Percentiles rank a stretch among this genome's conserved stretches.
Evolutionary conservation across 1,140 invertebrate species (phyloP).

Genomic region (Drosophila parabipectinata): DNA sequence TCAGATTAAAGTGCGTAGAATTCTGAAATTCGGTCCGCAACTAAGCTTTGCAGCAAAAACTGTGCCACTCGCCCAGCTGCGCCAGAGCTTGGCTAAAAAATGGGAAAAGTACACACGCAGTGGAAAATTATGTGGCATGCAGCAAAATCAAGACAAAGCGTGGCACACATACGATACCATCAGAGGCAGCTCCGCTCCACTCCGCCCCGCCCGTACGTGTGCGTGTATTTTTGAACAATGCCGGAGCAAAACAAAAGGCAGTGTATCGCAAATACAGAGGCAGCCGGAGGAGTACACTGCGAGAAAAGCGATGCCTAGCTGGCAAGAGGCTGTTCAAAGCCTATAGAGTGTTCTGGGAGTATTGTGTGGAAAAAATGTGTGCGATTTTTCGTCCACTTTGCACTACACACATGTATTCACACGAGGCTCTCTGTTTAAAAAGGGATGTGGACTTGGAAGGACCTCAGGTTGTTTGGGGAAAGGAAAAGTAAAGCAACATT

Average conservation of each 20-base stretch:
- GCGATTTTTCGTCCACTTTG: background rate
- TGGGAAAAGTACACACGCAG: background rate
- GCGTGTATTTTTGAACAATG: conserved; percentile 62
- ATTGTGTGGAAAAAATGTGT: background rate
- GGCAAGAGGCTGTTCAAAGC: background rate
- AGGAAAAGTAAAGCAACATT: background rate
- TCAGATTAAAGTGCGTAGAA: conserved; percentile 34
- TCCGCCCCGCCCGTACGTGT: background rate
- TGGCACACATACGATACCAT: conserved; percentile 57
- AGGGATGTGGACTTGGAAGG: conserved; percentile 3
- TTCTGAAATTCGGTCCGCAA: conserved; percentile 13
- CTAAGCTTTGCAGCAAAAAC: conserved; percentile 14
- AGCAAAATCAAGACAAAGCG: conserved; percentile 67
- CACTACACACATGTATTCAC: conserved; percentile 25
- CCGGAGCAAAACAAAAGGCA: conserved; percentile 69
- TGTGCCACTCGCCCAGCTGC: conserved; percentile 26
- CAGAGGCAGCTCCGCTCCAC: background rate
- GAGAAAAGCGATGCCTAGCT: background rate
- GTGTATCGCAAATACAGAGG: conserved; percentile 55
- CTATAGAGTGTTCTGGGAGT: background rate
- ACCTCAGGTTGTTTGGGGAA: background rate
- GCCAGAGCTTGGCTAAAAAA: conserved; percentile 23
- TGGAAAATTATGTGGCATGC: conserved; percentile 55
- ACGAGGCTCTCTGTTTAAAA: conserved; percentile 10
- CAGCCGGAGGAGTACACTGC: conserved; percentile 34